A percentile compares a stretch with the other conserved stretches of the same genome.
Evolutionary conservation across 2,888 invertebrate genomes (phyloP).

Genomic region (Coremacera marginata): DNA sequence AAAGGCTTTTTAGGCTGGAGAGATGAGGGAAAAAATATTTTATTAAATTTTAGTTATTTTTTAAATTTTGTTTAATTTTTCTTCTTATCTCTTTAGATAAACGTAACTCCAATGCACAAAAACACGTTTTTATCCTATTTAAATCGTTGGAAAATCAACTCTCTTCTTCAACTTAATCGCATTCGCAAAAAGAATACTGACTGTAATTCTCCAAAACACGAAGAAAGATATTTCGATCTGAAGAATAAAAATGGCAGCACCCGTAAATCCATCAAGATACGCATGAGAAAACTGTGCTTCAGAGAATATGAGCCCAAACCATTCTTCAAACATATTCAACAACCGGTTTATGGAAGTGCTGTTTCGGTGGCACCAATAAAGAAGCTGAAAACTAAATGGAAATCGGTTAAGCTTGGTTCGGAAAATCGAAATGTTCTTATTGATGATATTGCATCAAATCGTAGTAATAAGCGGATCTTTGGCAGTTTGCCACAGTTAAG

Average conservation of each 20-base stretch:
- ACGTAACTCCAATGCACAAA: constrained; percentile 52
- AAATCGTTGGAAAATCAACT: constrained; percentile 55
- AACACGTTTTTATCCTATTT: constrained; percentile 56
- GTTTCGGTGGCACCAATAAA: neutral
- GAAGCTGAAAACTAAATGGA: constrained; percentile 42
- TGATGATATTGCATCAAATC: neutral
- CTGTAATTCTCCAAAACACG: constrained; percentile 36
- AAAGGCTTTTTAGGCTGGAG: no score
- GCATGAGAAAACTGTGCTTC: constrained; percentile 56
- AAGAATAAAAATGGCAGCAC: constrained; percentile 3
- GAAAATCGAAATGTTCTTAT: constrained; percentile 34
- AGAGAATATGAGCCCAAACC: constrained; percentile 46
- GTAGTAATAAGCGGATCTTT: constrained; percentile 50
- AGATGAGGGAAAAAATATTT: no score
- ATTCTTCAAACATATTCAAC: constrained; percentile 36
- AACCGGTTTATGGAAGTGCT: neutral
- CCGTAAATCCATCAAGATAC: constrained; percentile 57
- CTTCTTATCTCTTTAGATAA: constrained; percentile 51
- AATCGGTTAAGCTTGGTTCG: constrained; percentile 44
- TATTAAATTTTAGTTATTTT: no score
- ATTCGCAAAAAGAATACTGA: constrained; percentile 42
- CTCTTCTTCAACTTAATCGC: constrained; percentile 54
- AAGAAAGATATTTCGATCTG: neutral
- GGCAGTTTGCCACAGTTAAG: constrained; percentile 53
- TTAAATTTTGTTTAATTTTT: no score